These are phyloP conservation scores for Conopomorpha cramerella DNA, from an alignment of 1,140 invertebrate genomes.

Conservation along the genomic window DNA sequence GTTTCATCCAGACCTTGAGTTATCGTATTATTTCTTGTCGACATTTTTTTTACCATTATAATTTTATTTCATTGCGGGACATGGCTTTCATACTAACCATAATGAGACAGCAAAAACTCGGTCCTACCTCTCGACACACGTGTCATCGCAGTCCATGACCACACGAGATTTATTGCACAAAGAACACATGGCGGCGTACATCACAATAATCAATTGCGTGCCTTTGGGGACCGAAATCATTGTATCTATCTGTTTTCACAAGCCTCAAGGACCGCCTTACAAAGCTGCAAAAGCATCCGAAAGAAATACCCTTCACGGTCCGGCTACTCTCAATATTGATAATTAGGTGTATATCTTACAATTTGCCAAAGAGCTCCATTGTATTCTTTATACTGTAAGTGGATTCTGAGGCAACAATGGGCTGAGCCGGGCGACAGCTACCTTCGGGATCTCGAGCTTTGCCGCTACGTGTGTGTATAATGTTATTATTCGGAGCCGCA, in stretches of 20 bases:
- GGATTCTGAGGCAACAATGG: constrained; percentile 44
- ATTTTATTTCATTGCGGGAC: no score
- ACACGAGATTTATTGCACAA: no score
- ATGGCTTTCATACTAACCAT: no score
- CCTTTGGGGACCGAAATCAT: constrained; percentile 17
- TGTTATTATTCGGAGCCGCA: constrained; percentile 49
- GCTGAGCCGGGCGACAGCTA: constrained; percentile 29
- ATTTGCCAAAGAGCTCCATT: constrained; percentile 53
- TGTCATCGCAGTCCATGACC: no score
- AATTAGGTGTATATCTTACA: constrained; percentile 57
- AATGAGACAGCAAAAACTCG: no score
- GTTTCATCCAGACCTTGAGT: no score
- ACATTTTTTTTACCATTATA: no score
- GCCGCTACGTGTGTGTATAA: constrained; percentile 35
- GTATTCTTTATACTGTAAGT: constrained; percentile 50
- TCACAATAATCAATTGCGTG: constrained; percentile 19
- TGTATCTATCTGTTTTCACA: constrained; percentile 44
- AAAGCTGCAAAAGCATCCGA: constrained; percentile 18
- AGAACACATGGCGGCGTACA: constrained; percentile 9
- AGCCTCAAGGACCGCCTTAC: constrained; percentile 40
- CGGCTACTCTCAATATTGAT: constrained; percentile 38
- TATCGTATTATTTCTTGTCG: no score
- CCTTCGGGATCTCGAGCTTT: constrained; percentile 10
- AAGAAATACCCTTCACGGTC: constrained; percentile 28
- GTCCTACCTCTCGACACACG: no score